Base-by-base conservation (phyloP, 35 echinoderm and acorn worm species). In the Lytechinus pictus region DNA sequence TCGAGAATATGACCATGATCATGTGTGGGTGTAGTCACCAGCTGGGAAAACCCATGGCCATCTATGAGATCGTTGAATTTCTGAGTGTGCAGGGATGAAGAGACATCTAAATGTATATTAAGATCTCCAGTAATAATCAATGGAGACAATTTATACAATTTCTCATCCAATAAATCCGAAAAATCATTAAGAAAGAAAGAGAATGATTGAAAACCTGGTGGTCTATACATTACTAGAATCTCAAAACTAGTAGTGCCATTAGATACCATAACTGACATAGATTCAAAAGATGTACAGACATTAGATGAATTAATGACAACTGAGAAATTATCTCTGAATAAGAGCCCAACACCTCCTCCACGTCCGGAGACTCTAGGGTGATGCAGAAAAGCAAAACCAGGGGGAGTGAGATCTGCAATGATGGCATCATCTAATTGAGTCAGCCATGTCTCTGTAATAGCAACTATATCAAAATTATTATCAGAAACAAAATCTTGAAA, bases 391-490 rank as follows among this genome's bases (percentile, higher is more conserved):
- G 27, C 87, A 89, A 89, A 89, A 14, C 27, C 87, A 66, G 60
- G 87, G 27, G 87, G 87, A 28, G 27, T 87, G 87, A 28, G 87
- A 28, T 89, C 87, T 28, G 87, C n/a, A 28, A 89, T 89, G 51
- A 51, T 86, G 33, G 94, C 61, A 95, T 24, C 44, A 88, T 95
- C 94, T 10, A 27, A 29, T 24, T 44, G 33, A 86, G 57, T 9
- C 54, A 95, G 94, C 94, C 94, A 95, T 79, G 94, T 95, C 53
- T 95, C 94, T 12, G 10, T 54, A 87, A 95, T 95, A 53, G 72
- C 94, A 95, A 87, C 29, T 16, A 95, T 21, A 87, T 95, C 86
- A 86, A 51, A 95, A 54, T 95, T 56, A 24, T 95, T 86, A 87
- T 95, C 94, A 3, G 9, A 16, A 52, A 95, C 79, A 79, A 87